Evolutionary conservation across 2,113 vertebrate species (phyloP).

Genomic region (Pseudolaguvia tuberculata): DNA sequence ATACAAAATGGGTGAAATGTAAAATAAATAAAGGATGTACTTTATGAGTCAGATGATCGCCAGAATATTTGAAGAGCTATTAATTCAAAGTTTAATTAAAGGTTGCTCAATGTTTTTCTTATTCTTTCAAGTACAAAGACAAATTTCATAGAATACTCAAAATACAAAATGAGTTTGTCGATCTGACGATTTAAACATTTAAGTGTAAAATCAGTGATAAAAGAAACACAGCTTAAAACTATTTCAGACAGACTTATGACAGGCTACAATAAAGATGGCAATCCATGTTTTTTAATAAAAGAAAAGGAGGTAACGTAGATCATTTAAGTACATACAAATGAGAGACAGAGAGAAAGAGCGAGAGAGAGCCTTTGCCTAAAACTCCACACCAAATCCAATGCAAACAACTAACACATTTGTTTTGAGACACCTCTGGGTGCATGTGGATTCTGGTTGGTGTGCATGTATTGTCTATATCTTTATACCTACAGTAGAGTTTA

Average conservation of each 20-base stretch:
- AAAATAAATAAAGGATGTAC: not conserved
- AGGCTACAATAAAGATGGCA: not conserved
- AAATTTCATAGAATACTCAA: not conserved
- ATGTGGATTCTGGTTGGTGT: slow-evolving; percentile 39
- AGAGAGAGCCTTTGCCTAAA: slow-evolving; percentile 26
- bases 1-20: not conserved
- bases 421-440: slow-evolving; percentile 50
- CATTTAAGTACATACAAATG: not conserved
- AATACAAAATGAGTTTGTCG: not conserved
- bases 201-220: not conserved
- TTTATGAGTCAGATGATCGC: not conserved
- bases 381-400: slow-evolving; percentile 38
- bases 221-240: not conserved
- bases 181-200: not conserved
- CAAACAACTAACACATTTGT: slow-evolving; percentile 30
- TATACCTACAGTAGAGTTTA: slow-evolving; percentile 40
- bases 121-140: not conserved
- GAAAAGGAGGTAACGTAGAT: too few species aligned
- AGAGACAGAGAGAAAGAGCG: not conserved
- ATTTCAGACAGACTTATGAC: not conserved
- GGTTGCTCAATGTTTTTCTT: not conserved
- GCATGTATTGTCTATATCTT: slow-evolving; percentile 22
- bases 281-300: not conserved
- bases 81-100: not conserved
- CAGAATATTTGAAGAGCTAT: not conserved